Percentiles rank a stretch among this genome's conserved stretches.
phyloP scores from a whole-genome alignment of 2,113 vertebrate species.

The Callithrix jacchus region DNA sequence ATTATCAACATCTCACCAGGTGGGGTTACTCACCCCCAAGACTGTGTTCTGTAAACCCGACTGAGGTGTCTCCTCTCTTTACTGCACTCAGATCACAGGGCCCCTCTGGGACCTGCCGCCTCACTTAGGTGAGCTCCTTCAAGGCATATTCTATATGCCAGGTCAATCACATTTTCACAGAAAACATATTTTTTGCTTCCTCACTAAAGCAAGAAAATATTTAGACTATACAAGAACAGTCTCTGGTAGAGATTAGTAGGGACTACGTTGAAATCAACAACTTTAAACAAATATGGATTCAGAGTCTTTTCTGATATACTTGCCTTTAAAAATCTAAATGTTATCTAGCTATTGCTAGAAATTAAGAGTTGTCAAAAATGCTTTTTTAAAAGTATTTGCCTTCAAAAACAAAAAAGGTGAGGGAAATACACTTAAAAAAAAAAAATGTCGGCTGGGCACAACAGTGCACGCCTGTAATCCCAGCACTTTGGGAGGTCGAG shows the following conservation, averaged over 20 bases:
- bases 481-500: too few relatives aligned
- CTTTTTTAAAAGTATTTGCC: neutral
- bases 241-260: neutral
- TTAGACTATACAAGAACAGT: neutral
- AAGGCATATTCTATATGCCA: neutral
- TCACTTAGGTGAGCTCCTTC: neutral
- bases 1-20: neutral
- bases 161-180: neutral
- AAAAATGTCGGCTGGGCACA: too few relatives aligned
- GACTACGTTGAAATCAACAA: neutral
- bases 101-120: neutral
- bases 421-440: neutral
- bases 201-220: constrained; percentile 17
- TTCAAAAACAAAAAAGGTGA: neutral
- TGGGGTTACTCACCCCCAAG: neutral
- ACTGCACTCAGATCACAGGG: neutral
- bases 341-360: neutral
- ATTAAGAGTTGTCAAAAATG: neutral
- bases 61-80: neutral
- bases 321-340: neutral
- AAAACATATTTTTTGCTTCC: neutral
- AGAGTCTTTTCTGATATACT: neutral
- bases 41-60: neutral
- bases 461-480: too few relatives aligned
- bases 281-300: neutral